These are phyloP conservation scores for Struthidea cinerea DNA, from an alignment of 2,113 vertebrate genomes.

Conservation along the genomic window DNA sequence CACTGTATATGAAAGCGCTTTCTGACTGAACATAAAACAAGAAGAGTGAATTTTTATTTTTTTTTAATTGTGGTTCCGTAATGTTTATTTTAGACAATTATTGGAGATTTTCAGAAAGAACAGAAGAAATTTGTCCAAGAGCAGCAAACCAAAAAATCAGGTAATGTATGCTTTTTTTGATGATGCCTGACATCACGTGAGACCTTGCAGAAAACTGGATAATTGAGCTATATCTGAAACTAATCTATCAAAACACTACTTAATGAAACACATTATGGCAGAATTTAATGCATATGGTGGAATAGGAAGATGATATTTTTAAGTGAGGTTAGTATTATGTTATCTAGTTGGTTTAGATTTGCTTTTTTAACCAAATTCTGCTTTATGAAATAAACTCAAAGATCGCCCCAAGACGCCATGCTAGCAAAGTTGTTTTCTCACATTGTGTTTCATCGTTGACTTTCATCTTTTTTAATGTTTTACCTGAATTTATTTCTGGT, in stretches of 20 bases:
- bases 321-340: background rate
- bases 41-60: background rate
- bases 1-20: background rate
- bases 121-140: slow-evolving; percentile 96
- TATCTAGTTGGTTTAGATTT: background rate
- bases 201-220: background rate
- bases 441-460: background rate
- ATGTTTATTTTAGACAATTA: slow-evolving; percentile 83
- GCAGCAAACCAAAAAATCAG: slow-evolving; percentile 90
- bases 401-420: no score
- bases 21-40: background rate
- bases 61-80: background rate
- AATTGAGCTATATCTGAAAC: background rate
- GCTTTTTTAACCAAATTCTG: background rate
- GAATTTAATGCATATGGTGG: background rate
- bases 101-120: slow-evolving; percentile 97
- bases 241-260: background rate
- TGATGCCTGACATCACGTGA: background rate
- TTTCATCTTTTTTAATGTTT: background rate
- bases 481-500: background rate
- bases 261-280: background rate
- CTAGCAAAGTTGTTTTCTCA: background rate
- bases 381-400: background rate
- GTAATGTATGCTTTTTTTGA: slow-evolving; percentile 59
- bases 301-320: background rate